Evolutionary conservation across 2,888 invertebrate species (phyloP).

Genomic region (Cryptus viduatorius): DNA sequence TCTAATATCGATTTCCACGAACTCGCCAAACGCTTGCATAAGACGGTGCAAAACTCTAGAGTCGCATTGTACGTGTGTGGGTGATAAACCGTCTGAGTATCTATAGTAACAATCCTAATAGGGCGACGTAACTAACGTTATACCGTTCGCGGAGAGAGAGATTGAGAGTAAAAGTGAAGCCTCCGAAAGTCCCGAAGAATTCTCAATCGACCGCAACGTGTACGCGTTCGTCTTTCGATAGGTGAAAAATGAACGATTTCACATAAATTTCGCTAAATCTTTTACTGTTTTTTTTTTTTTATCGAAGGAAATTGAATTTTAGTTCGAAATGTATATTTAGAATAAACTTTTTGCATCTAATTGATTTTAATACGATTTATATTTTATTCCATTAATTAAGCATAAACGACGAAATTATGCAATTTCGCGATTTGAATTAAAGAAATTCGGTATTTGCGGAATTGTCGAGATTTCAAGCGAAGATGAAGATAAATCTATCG

Average conservation of each 20-base stretch:
- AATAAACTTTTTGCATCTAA: no score
- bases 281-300: no score
- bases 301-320: no score
- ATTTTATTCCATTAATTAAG: no score
- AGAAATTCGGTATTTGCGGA: no score
- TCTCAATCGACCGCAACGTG: conserved; percentile 7
- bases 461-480: no score
- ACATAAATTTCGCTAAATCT: no score
- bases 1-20: conserved; percentile 67
- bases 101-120: conserved; percentile 14
- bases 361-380: no score
- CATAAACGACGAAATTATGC: no score
- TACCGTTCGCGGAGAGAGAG: not conserved
- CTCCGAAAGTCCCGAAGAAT: conserved; percentile 33
- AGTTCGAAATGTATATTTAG: no score
- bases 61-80: conserved; percentile 21
- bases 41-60: conserved; percentile 62
- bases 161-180: conserved; percentile 32
- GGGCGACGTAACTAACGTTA: not conserved
- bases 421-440: no score
- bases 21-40: conserved; percentile 62
- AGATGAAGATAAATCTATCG: no score
- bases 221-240: conserved; percentile 10
- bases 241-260: not conserved
- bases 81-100: not conserved